A percentile compares a stretch with the other conserved stretches of the same genome.
Conservation (phyloP, 2,888 invertebrate species). For the Drosophila pseudotalamancana region DNA sequence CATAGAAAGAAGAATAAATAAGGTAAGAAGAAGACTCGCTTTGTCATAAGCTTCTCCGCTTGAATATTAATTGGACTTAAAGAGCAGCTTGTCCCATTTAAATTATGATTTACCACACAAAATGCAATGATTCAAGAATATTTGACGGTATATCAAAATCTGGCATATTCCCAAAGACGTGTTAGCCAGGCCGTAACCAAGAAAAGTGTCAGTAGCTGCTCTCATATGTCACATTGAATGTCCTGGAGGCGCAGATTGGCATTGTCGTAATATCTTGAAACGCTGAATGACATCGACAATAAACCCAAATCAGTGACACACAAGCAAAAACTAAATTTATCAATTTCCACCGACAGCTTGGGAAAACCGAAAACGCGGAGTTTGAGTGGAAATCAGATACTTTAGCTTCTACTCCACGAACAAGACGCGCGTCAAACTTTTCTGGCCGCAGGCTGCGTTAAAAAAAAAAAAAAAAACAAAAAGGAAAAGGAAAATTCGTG, state of each 20-base stretch:
- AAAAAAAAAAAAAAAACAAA: conserved; percentile 25
- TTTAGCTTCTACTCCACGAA: conserved; percentile 52
- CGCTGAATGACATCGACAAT: conserved; percentile 53
- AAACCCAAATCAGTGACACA: conserved; percentile 61
- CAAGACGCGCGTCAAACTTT: conserved; percentile 65
- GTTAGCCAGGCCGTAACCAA: conserved; percentile 46
- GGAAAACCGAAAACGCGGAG: conserved; percentile 30
- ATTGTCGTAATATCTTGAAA: conserved; percentile 55
- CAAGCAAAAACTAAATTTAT: conserved; percentile 39
- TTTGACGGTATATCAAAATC: too few relatives aligned
- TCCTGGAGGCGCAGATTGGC: conserved; percentile 62
- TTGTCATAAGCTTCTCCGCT: too few relatives aligned
- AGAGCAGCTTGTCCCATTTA: too few relatives aligned
- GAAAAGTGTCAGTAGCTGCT: conserved; percentile 18
- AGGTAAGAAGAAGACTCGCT: conserved; percentile 15
- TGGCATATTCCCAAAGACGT: conserved; percentile 61
- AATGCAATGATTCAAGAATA: too few relatives aligned
- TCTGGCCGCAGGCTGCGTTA: conserved; percentile 45
- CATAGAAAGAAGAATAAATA: conserved; percentile 1
- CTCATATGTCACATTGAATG: conserved; percentile 59
- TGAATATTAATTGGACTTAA: too few relatives aligned
- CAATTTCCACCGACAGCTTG: conserved; percentile 33
- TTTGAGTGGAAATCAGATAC: conserved; percentile 73
- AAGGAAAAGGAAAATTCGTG: neutral
- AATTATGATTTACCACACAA: too few relatives aligned